phyloP scores from a whole-genome alignment of 2,113 vertebrate genomes.

The Anas platyrhynchos region DNA sequence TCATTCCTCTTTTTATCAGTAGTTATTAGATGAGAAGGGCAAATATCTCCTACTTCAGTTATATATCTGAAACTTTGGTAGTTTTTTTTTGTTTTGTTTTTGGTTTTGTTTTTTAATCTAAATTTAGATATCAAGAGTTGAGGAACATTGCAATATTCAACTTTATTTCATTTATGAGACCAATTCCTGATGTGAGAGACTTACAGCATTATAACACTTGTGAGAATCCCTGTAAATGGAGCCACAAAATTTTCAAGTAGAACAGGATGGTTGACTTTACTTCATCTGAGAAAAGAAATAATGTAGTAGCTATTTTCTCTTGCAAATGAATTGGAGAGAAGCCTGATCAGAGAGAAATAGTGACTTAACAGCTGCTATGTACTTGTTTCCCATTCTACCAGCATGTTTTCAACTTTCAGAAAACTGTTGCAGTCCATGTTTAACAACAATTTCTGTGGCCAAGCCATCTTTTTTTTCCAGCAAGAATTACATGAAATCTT shows the following conservation, averaged over 20 bases:
- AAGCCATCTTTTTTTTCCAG: background rate
- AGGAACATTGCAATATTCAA: background rate
- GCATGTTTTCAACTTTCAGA: background rate
- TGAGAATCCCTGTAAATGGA: background rate
- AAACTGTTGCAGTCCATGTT: background rate
- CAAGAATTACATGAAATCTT: background rate
- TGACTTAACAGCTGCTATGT: background rate
- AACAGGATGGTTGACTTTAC: background rate
- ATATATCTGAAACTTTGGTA: background rate
- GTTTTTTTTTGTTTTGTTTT: background rate
- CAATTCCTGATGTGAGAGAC: background rate
- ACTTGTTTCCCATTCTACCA: background rate
- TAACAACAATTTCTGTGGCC: background rate
- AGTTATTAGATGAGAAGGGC: background rate
- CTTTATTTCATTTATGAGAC: background rate
- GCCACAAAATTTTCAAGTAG: background rate
- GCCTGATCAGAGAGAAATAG: background rate
- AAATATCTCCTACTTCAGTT: background rate
- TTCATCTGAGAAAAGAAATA: background rate
- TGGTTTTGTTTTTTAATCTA: background rate
- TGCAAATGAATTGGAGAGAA: background rate
- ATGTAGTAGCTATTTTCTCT: background rate
- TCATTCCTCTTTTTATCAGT: background rate
- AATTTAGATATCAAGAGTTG: background rate
- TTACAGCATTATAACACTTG: fast-evolving